phyloP scores from a whole-genome alignment of 2,797 vertebrate genomes.

The Anniella stebbinsi region DNA sequence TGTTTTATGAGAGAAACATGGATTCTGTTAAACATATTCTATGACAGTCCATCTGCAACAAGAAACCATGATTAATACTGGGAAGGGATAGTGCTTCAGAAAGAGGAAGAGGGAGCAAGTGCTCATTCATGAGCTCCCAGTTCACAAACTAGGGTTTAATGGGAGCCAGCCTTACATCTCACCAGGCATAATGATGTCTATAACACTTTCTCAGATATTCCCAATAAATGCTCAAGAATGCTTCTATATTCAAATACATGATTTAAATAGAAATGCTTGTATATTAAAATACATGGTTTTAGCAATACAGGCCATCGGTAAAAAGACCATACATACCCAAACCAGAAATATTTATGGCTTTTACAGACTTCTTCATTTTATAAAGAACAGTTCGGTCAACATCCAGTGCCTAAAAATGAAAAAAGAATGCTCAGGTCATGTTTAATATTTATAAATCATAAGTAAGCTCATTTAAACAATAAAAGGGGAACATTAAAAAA shows the following conservation, averaged over 20 bases:
- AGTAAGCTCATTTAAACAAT: constrained; percentile 15
- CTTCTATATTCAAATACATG: neutral
- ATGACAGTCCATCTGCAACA: neutral
- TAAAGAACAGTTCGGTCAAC: constrained; percentile 97
- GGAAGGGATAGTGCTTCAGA: neutral
- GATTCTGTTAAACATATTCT: neutral
- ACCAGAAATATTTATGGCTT: constrained; percentile 96
- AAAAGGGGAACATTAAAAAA: constrained; percentile 30
- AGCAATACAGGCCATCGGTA: neutral
- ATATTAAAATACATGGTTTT: neutral
- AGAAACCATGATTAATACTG: neutral
- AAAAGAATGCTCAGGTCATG: neutral
- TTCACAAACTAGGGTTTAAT: neutral
- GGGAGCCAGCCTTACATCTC: neutral
- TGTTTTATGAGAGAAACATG: neutral
- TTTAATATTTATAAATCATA: neutral
- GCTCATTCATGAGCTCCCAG: neutral
- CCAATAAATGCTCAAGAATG: neutral
- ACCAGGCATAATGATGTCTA: neutral
- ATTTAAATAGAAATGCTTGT: neutral
- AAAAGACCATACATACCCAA: constrained; percentile 87
- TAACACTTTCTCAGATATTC: neutral
- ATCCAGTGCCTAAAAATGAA: constrained; percentile 89
- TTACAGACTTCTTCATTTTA: constrained; percentile 99
- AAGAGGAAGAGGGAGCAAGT: neutral